Evolutionary conservation across 64 coral and sea anemone species (phyloP).

Genomic region (Montipora sp.): DNA sequence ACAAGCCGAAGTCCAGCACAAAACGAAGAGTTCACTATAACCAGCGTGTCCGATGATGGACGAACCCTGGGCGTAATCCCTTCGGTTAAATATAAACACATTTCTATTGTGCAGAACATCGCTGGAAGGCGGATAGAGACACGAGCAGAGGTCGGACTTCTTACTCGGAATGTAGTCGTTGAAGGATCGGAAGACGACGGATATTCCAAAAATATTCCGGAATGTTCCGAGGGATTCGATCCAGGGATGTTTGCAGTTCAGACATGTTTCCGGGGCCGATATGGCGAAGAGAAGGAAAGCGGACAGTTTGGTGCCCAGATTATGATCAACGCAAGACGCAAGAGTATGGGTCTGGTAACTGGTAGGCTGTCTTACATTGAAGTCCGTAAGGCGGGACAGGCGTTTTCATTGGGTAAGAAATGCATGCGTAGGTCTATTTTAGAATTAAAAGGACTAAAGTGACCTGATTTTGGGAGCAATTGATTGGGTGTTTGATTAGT

Average conservation of each 20-base stretch:
- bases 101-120: constrained; percentile 68
- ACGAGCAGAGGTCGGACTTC: constrained; percentile 78
- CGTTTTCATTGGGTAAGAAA: constrained; percentile 77
- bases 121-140: constrained; percentile 71
- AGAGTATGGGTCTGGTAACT: constrained; percentile 56
- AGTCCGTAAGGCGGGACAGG: constrained; percentile 82
- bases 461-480: neutral
- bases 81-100: constrained; percentile 70
- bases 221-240: constrained; percentile 74
- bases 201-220: constrained; percentile 25
- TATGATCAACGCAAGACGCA: constrained; percentile 73
- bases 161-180: constrained; percentile 90
- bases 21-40: constrained; percentile 77
- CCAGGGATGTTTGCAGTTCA: constrained; percentile 81
- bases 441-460: too few relatives aligned
- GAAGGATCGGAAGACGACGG: constrained; percentile 74
- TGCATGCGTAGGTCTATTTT: neutral
- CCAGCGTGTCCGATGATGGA: constrained; percentile 43
- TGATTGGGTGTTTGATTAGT: too few relatives aligned
- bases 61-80: constrained; percentile 48
- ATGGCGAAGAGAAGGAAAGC: constrained; percentile 36
- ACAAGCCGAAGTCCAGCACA: constrained; percentile 66
- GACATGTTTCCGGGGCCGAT: constrained; percentile 80
- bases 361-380: constrained; percentile 77
- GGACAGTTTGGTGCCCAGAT: constrained; percentile 90